Evolutionary conservation across 35 echinoderm and acorn worm species (phyloP), one percentile per base, ranked within the genome.

Genomic region (Ophiothrix spiculata): DNA sequence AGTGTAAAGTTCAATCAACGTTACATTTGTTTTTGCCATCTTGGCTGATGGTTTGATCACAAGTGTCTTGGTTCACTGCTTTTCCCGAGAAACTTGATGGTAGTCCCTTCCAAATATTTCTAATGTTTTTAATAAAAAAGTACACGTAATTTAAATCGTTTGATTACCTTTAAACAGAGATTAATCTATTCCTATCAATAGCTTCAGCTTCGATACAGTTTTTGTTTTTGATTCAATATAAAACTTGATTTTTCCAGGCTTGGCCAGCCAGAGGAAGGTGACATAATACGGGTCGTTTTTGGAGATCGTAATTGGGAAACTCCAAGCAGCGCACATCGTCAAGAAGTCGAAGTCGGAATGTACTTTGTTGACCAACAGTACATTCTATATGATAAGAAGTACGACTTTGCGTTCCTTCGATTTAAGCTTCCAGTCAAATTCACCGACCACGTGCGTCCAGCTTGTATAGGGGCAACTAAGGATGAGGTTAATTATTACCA

Each of bases 401-500:
- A 64, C 31, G 89, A 91, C 73, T 73, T 91, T 76, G 89, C 83
- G 4, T 76, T 91, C 1, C 25, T 91, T 6, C 78, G 77, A 74
- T 75, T 91, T 14, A 21, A 12, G 14, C 25, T 54, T 34, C 83
- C 75, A 4, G 89, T 91, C 12, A 41, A 78, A 34, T 91, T 64
- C 54, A 79, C 82, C 31, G 76, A 91, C 36, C 80, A 41, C 36
- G 76, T 91, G 17, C 75, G 77, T 33, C 89, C 89, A 39, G 77
- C 35, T 31, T 91, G 89, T 73, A 17, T 89, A 1, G 28, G 79
- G 12, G 33, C 25, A 28, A n/a, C 29, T 41, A 36, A 14, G 0
- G 35, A 74, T 29, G 87, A 89, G 33, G 56, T 29, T 3, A 76
- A 39, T 35, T 54, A 56, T 0, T 81, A 83, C 34, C 39, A 41